phyloP scores from a whole-genome alignment of 2,113 vertebrate species.

The Aptenodytes patagonicus region DNA sequence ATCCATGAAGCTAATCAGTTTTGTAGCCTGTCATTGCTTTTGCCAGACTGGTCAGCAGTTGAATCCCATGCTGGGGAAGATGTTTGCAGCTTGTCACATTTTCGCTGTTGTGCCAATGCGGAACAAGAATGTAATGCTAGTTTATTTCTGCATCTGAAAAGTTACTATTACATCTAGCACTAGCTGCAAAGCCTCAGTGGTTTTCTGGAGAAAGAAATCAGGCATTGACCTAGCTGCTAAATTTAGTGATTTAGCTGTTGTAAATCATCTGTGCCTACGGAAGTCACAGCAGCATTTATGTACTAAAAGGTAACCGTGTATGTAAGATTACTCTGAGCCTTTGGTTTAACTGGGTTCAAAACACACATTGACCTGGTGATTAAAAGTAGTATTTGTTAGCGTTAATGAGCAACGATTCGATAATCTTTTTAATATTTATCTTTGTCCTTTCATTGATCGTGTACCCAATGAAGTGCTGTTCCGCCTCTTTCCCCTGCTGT shows the following conservation, averaged over 20 bases:
- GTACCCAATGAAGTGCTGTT: background rate
- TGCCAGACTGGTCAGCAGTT: background rate
- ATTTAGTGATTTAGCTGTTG: background rate
- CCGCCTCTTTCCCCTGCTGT: background rate
- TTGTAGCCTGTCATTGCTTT: background rate
- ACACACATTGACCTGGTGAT: background rate
- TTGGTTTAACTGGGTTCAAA: background rate
- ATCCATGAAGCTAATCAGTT: constrained; percentile 8
- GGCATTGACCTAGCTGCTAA: background rate
- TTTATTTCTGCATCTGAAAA: background rate
- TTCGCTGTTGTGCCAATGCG: background rate
- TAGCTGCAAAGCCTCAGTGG: background rate
- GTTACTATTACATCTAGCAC: background rate
- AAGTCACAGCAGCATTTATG: background rate
- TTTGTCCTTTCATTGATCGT: background rate
- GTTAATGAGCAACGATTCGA: background rate
- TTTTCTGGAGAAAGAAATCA: background rate
- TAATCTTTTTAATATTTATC: background rate
- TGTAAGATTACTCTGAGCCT: background rate
- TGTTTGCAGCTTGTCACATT: background rate
- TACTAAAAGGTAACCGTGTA: background rate
- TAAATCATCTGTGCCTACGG: background rate
- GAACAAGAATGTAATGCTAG: background rate
- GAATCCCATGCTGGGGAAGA: background rate
- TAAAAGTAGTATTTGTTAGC: background rate